Evolutionary conservation across 2,888 invertebrate genomes (phyloP).

Genomic region (Taphrorychus bicolor): DNA sequence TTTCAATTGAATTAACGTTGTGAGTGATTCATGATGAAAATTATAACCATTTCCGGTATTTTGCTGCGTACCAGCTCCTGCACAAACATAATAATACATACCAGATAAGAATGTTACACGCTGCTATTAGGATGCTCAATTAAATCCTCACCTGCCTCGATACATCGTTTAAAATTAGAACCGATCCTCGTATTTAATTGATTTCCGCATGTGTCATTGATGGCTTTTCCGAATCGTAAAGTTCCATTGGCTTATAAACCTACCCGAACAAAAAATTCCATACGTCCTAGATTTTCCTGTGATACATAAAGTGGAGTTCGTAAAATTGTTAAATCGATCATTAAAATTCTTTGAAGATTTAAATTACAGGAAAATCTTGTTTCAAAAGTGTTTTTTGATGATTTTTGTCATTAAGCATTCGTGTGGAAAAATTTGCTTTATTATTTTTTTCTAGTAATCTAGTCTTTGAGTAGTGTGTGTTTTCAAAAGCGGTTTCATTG

Average conservation of each 20-base stretch:
- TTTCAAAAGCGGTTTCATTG: not conserved
- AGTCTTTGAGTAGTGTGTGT: too few relatives aligned
- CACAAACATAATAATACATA: not conserved
- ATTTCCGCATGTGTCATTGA: not conserved
- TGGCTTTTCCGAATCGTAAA: not conserved
- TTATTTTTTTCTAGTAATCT: too few relatives aligned
- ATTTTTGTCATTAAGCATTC: too few relatives aligned
- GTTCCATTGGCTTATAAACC: conserved; percentile 4
- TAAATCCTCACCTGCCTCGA: too few relatives aligned
- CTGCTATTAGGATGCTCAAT: not conserved
- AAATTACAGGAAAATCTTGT: not conserved
- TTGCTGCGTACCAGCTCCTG: not conserved
- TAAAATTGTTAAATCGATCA: not conserved
- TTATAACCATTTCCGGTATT: not conserved
- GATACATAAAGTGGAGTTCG: conserved; percentile 12
- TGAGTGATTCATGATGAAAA: not conserved
- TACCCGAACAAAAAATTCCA: conserved; percentile 8
- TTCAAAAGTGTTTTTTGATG: too few relatives aligned
- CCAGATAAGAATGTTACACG: not conserved
- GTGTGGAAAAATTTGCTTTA: too few relatives aligned
- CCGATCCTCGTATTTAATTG: too few relatives aligned
- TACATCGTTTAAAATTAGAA: too few relatives aligned
- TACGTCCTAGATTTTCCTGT: conserved; percentile 19
- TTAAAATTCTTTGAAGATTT: not conserved
- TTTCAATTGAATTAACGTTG: not conserved